Conservation (phyloP, 1,140 invertebrate species). For the Dendrolimus punctatus region DNA sequence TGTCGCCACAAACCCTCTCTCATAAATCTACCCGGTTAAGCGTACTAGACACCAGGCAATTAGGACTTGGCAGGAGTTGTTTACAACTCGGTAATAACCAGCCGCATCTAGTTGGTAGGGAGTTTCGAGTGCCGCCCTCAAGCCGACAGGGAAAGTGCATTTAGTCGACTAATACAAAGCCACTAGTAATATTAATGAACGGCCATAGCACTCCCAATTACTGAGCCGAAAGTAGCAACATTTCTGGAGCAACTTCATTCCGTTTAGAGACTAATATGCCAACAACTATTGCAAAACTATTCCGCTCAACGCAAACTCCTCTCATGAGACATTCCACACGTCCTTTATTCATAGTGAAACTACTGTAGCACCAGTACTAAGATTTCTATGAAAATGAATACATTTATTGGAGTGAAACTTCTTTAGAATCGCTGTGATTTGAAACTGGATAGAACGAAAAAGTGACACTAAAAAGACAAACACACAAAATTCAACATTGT, state of each 20-base stretch:
- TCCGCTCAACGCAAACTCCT: no score
- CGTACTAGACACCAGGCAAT: constrained; percentile 52
- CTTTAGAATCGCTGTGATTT: no score
- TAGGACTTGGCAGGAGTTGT: constrained; percentile 52
- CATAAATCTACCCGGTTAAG: constrained; percentile 33
- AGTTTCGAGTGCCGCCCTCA: constrained; percentile 35
- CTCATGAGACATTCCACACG: no score
- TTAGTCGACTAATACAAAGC: constrained; percentile 37
- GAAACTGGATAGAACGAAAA: no score
- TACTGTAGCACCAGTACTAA: no score
- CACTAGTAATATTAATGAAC: constrained; percentile 56
- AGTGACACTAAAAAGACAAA: no score
- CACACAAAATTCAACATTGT: no score
- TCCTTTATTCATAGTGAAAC: no score
- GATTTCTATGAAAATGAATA: no score
- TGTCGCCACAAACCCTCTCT: constrained; percentile 27
- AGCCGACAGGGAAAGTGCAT: constrained; percentile 55
- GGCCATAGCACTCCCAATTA: constrained; percentile 23
- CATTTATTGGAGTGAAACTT: no score
- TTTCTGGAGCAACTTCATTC: constrained; percentile 15
- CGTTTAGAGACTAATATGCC: constrained; percentile 10
- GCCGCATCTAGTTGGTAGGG: constrained; percentile 27
- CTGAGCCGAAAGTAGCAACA: constrained; percentile 16
- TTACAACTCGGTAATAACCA: constrained; percentile 37
- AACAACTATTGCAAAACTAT: no score